phyloP scores from a whole-genome alignment of 2,888 invertebrate genomes.

The Stenchaetothrips biformis region DNA sequence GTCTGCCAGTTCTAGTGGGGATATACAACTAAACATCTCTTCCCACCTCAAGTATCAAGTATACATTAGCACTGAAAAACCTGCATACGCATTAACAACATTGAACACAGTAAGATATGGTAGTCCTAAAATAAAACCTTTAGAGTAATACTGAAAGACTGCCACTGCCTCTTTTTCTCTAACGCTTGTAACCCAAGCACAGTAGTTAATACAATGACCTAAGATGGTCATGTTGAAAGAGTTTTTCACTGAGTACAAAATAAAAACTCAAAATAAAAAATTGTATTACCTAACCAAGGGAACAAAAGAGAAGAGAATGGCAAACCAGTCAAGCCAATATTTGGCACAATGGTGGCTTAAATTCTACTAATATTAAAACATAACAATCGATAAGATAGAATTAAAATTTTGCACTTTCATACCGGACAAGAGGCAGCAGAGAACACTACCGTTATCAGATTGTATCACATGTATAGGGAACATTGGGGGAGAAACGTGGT shows the following conservation, averaged over 20 bases:
- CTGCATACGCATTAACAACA: background rate
- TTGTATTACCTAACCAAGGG: too few relatives aligned
- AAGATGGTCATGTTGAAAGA: background rate
- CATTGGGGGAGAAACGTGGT: background rate
- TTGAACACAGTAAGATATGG: constrained; percentile 13
- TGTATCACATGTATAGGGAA: constrained; percentile 10
- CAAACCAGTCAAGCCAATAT: constrained; percentile 21
- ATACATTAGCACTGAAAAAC: background rate
- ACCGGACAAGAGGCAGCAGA: background rate
- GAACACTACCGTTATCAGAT: background rate
- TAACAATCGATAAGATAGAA: background rate
- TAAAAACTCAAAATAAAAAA: background rate
- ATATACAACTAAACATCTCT: background rate
- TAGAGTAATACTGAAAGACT: constrained; percentile 8
- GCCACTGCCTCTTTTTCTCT: background rate
- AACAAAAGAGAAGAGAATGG: background rate
- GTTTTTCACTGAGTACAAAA: background rate
- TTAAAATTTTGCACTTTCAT: background rate
- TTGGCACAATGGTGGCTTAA: background rate
- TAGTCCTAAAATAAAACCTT: constrained; percentile 16
- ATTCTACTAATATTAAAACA: background rate
- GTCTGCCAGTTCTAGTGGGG: background rate
- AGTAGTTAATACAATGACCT: background rate
- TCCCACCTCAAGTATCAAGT: background rate
- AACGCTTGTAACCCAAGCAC: background rate